Percentiles rank a stretch among this genome's conserved stretches.
phyloP scores from a whole-genome alignment of 2,113 vertebrate genomes.

The Andinoacara biseriatus region DNA sequence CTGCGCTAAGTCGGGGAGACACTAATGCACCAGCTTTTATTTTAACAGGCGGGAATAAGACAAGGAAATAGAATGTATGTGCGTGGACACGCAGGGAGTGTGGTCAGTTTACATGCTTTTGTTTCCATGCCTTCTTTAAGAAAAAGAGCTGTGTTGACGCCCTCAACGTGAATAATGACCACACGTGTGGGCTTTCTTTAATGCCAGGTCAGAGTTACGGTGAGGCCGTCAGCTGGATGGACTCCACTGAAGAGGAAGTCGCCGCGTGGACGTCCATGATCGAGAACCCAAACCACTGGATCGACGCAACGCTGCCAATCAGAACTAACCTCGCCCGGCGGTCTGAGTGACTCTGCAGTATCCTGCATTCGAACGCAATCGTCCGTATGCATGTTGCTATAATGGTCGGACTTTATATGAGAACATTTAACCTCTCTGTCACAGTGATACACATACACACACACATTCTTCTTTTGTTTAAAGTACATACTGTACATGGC shows the following conservation, averaged over 20 bases:
- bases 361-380: not conserved
- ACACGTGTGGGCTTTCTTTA: conserved; percentile 6
- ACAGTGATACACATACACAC: not conserved
- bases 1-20: not conserved
- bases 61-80: not conserved
- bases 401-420: not conserved
- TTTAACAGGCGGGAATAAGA: not conserved
- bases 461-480: not conserved
- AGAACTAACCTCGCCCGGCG: conserved; percentile 85
- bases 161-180: not conserved
- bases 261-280: conserved; percentile 86
- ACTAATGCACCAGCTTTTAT: not conserved
- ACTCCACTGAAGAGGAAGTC: conserved; percentile 89
- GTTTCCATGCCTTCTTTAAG: not conserved
- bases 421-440: conserved; percentile 22
- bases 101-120: not conserved
- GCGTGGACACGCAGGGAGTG: not conserved
- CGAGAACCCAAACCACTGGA: conserved; percentile 85
- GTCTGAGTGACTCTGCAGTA: conserved; percentile 27
- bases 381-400: not conserved
- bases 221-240: conserved; percentile 91
- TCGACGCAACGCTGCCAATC: conserved; percentile 87
- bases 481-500: not conserved
- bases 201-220: conserved; percentile 90
- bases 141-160: not conserved